Evolutionary conservation across 2,797 vertebrate species (phyloP).

Genomic region (Centropyge bicolor): DNA sequence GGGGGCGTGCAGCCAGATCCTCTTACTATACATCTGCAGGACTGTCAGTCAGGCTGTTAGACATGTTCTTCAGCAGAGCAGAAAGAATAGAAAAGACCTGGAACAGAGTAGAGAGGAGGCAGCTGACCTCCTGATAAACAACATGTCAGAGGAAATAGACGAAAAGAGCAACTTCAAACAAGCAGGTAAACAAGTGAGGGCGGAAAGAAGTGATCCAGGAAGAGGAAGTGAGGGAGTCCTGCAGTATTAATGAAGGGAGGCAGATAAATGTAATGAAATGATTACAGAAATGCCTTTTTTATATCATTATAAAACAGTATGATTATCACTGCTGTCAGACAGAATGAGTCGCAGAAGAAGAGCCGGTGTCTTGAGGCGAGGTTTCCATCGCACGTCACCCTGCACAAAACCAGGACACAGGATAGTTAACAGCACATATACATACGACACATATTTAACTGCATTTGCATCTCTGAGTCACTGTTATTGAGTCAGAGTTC

Average conservation of each 20-base stretch:
- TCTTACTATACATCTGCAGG: conserved; percentile 44
- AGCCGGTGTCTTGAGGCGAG: neutral
- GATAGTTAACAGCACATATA: neutral
- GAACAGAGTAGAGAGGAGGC: conserved; percentile 22
- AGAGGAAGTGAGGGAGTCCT: neutral
- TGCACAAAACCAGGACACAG: neutral
- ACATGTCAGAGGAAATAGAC: conserved; percentile 8
- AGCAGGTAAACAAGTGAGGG: neutral
- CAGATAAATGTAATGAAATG: too few relatives aligned
- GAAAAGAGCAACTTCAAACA: neutral
- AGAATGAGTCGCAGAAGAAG: neutral
- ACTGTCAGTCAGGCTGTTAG: conserved; percentile 11
- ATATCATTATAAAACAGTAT: neutral
- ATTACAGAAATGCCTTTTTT: neutral
- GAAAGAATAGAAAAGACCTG: conserved; percentile 26
- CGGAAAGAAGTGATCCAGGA: neutral
- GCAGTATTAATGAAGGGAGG: neutral
- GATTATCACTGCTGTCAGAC: neutral
- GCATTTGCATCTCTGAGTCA: conserved; percentile 19
- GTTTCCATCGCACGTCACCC: neutral
- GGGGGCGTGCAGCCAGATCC: conserved; percentile 50
- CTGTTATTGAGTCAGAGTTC: conserved; percentile 13
- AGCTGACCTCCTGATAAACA: conserved; percentile 15
- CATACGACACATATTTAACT: neutral
- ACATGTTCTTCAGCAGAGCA: conserved; percentile 22